These are phyloP conservation scores for Bucorvus abyssinicus DNA, from an alignment of 2,797 vertebrate genomes.

Conservation along the genomic window DNA sequence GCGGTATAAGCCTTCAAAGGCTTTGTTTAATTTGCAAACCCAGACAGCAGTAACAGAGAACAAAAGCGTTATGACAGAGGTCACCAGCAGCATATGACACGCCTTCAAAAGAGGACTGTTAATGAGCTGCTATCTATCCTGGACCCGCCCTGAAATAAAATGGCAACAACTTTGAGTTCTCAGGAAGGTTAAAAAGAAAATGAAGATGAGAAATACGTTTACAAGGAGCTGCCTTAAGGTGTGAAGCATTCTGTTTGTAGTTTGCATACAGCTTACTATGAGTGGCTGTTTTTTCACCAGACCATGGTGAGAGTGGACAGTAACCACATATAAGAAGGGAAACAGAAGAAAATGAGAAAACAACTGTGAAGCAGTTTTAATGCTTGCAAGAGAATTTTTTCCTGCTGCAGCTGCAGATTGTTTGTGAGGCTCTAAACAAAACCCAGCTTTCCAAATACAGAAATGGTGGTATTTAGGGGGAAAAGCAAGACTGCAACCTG, in stretches of 20 bases:
- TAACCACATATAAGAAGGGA: not conserved
- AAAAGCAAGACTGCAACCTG: not conserved
- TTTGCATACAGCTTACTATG: not conserved
- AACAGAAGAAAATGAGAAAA: not conserved
- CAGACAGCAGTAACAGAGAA: not conserved
- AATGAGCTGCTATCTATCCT: not conserved
- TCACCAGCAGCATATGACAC: not conserved
- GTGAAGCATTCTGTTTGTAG: not conserved
- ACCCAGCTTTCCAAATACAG: not conserved
- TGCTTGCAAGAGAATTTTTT: not conserved
- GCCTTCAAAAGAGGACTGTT: not conserved
- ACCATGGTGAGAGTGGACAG: not conserved
- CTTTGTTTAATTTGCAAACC: not conserved
- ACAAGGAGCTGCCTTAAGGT: not conserved
- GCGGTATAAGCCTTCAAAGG: not conserved
- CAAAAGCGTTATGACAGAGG: not conserved
- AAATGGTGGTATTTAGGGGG: not conserved
- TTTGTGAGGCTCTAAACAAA: not conserved
- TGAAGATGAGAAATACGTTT: not conserved
- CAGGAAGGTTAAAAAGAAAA: not conserved
- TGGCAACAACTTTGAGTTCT: fast-evolving
- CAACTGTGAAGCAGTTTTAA: not conserved
- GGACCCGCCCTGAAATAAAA: not conserved
- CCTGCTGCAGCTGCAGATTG: not conserved
- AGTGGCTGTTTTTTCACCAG: not conserved